Evolutionary conservation across 2,888 invertebrate genomes (phyloP).

Genomic region (Rotaria magnacalcarata): DNA sequence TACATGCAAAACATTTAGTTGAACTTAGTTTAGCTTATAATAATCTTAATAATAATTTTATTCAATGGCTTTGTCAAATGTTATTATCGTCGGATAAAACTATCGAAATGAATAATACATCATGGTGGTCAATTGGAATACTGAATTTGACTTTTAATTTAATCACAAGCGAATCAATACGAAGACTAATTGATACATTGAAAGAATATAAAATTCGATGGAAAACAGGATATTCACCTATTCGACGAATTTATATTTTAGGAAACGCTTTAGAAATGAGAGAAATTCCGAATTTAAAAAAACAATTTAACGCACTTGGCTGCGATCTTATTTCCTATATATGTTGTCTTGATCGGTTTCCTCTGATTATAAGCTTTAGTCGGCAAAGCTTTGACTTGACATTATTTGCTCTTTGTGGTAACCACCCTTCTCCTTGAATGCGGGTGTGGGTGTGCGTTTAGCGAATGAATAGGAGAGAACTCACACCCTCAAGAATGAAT

Average conservation of each 20-base stretch:
- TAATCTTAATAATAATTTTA: constrained; percentile 3
- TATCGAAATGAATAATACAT: neutral
- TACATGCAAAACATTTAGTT: neutral
- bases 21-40: constrained; percentile 34
- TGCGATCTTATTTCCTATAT: constrained; percentile 1
- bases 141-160: constrained; percentile 13
- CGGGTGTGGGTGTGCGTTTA: no score
- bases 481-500: no score
- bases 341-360: neutral
- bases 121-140: neutral
- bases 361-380: neutral
- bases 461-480: no score
- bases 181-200: neutral
- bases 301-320: neutral
- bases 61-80: constrained; percentile 6
- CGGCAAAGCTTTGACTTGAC: no score
- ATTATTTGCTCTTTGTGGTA: no score
- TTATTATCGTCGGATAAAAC: neutral
- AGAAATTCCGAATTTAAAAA: constrained; percentile 28
- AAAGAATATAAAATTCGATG: constrained; percentile 13
- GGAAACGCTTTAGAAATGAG: neutral
- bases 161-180: neutral
- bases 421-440: no score
- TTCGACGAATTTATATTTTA: constrained; percentile 12
- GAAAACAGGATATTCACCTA: neutral